Base-by-base conservation (phyloP, 2,113 vertebrate genomes). In the Leptobrachium leishanense region DNA sequence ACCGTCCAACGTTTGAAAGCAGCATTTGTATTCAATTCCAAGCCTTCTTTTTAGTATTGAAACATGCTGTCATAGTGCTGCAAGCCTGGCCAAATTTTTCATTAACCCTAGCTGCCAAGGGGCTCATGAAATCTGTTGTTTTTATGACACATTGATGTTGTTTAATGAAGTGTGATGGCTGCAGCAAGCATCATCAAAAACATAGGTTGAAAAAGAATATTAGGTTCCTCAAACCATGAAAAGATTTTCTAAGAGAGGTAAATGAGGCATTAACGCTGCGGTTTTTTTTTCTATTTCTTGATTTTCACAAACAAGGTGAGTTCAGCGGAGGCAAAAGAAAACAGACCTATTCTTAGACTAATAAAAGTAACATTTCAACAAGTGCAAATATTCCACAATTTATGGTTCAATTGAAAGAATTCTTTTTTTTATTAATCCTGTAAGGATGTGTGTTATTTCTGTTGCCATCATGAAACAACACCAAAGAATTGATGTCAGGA, bases 91-190 rank as follows among this genome's bases (percentile, higher is more conserved):
- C 59, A 20, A 76, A 42, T 40, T 75, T 83, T 75, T 71, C 4
- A 1, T 15, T 43, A 31, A 75, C 75, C 70, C 0, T 2, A 66
- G 67, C 68, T 76, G 53, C 83, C 70, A 39, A 76, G 5, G 69
- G 31, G 54, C 2, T 50, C 63, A 59, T 82, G 72, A 83, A 59
- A 2, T 74, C 57, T 50, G 10, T 20, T 67, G 20, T 75, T 84
- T 85, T 81, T 77, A n/a, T 80, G 41, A 77, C 50, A 43, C 2
- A 15, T 65, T 83, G 65, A 65, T 46, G 74, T 11, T 81, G 78
- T 81, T 82, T 74, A 11, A 43, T 79, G 57, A 12, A 74, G 9
- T 40, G 57, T 10, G 76, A 13, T 79, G 67, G 67, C 42, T 82
- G 75, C 43, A 63, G 64, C 5, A 76, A 69, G 43, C 54, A 76